Conservation (phyloP, 2,888 invertebrate species). For the Drosophila demipolita region DNA sequence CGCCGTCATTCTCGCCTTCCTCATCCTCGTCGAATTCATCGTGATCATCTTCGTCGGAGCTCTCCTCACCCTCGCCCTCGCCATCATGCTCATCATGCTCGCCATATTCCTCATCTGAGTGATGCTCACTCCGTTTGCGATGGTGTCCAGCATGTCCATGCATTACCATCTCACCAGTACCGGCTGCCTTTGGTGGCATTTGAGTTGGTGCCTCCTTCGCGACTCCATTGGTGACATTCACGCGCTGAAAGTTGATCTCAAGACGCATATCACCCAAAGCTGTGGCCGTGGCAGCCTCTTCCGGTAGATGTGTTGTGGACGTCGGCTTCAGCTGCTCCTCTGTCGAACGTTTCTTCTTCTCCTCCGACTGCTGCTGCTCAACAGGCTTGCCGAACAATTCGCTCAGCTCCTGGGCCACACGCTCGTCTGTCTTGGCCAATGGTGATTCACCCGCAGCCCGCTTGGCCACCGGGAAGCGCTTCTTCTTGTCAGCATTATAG, state of each 20-base stretch:
- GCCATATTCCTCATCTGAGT: conserved; percentile 72
- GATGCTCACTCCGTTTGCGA: conserved; percentile 82
- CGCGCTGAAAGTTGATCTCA: conserved; percentile 71
- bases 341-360: conserved; percentile 86
- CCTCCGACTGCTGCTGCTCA: conserved; percentile 82
- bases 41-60: conserved; percentile 84
- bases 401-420: conserved; percentile 89
- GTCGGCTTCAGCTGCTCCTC: conserved; percentile 59
- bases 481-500: conserved; percentile 84
- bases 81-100: conserved; percentile 78
- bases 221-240: conserved; percentile 53
- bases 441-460: conserved; percentile 86
- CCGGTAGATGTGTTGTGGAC: conserved; percentile 54
- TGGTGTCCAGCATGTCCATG: conserved; percentile 75
- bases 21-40: conserved; percentile 81
- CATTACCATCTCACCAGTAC: conserved; percentile 74
- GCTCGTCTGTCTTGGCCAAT: conserved; percentile 88
- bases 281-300: conserved; percentile 49
- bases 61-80: conserved; percentile 78
- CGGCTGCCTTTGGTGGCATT: conserved; percentile 30
- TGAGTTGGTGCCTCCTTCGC: conserved; percentile 28
- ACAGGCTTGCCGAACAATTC: conserved; percentile 86
- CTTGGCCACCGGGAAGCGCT: conserved; percentile 89
- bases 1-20: conserved; percentile 47
- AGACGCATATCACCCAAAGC: conserved; percentile 69